A percentile compares a stretch with the other conserved stretches of the same genome.
Conservation (phyloP, 2,113 vertebrate species). For the Trichechus manatus region DNA sequence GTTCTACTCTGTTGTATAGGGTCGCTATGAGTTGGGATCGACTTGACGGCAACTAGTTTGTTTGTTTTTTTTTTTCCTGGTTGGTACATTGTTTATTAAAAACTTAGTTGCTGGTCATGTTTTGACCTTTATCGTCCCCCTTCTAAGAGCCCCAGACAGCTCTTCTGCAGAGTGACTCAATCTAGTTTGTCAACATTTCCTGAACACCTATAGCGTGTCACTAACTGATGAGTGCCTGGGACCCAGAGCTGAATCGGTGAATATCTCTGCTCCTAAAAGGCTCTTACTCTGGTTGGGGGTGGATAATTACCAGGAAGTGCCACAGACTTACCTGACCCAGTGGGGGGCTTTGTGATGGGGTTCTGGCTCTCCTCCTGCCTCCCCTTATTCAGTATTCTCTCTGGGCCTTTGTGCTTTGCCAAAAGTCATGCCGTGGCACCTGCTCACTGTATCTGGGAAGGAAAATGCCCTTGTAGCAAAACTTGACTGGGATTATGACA, state of each 20-base stretch:
- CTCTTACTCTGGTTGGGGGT: not conserved
- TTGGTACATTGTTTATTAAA: slow-evolving; percentile 25
- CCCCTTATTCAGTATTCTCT: not conserved
- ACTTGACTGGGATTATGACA: slow-evolving; percentile 23
- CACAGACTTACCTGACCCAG: not conserved
- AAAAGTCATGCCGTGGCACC: not conserved
- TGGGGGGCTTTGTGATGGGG: not conserved
- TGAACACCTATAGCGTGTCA: not conserved
- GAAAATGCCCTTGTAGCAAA: slow-evolving; percentile 18
- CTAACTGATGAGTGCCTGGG: not conserved
- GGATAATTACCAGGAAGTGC: not conserved
- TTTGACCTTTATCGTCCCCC: not conserved
- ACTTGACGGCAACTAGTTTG: no score
- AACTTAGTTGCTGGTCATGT: not conserved
- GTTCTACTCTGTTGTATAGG: no score
- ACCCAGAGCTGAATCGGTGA: not conserved
- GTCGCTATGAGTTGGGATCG: no score
- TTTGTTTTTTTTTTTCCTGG: not conserved
- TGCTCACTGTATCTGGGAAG: not conserved
- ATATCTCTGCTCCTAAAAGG: not conserved
- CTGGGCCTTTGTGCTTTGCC: not conserved
- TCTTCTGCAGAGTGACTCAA: not conserved
- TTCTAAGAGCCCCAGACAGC: not conserved
- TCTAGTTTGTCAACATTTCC: slow-evolving; percentile 24
- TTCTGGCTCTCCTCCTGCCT: not conserved